Evolutionary conservation across 2,888 invertebrate genomes (phyloP), one percentile per base, ranked within the genome.

Genomic region (Diarsia rubi): DNA sequence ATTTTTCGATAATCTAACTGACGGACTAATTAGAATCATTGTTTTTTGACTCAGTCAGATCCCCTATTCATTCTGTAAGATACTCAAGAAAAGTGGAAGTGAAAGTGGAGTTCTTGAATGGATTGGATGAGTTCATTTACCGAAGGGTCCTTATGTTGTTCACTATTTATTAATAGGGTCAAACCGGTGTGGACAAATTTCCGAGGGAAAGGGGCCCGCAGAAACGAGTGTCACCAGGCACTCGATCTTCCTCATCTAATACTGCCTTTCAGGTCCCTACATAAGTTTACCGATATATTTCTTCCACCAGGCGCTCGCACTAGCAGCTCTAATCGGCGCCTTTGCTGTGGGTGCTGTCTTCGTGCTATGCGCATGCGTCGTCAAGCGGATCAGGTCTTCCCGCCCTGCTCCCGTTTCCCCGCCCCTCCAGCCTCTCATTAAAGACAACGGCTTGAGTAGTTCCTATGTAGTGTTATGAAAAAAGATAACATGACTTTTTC

Each of bases 381-480:
- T 93, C 0, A 96, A 96, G 88, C 90, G 92, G 0, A 83, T 94
- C 42, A 91, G 91, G 80, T 89, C 93, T 57, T 88, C 95, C 78
- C 95, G 95, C 24, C 92, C 95, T 65, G 88, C 93, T 11, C 88
- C 94, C 3, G 91, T 90, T 0, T 86, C 94, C 76, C 92, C 91
- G 73, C 91, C 93, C 72, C 92, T 93, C 0, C 92, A 93, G 78
- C 92, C 94, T 67, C 89, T 93, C 19, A 80, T 90, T 21, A 37
- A 37, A 37, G 37, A 37, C 89, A 89, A 4, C 92, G 92, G 44
- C 94, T 93, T 8, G 92, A 93, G 0, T 95, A 95, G 96, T 92
- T 95, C 81, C 90, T 37, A 37, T 37, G 1, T 37, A 54, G 2
- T 54, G 14, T 54, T 14, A 14, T 27, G 27, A 27, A 57, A 16